Conservation (phyloP, 1,140 invertebrate genomes). For the Drosophila paulistorum region DNA sequence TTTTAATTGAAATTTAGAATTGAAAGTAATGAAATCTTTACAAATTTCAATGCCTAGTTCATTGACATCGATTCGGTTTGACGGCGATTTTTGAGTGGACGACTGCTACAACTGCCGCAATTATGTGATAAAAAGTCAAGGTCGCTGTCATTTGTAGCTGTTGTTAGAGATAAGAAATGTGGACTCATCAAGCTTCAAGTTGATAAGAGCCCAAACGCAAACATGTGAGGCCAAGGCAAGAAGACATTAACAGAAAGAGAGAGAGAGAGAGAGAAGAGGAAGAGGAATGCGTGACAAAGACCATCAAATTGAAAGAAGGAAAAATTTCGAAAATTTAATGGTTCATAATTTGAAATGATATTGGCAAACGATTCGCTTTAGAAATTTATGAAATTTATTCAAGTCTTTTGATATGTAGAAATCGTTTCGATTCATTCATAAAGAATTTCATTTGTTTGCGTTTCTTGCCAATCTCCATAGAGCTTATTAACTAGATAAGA, state of each 20-base stretch:
- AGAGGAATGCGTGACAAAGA: not conserved
- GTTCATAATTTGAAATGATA: not conserved
- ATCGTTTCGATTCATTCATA: conserved; percentile 8
- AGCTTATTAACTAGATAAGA: not conserved
- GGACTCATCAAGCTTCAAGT: not conserved
- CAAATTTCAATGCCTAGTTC: conserved; percentile 29
- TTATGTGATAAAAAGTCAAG: conserved; percentile 72
- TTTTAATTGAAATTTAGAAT: not conserved
- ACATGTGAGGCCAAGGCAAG: conserved; percentile 8
- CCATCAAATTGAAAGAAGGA: not conserved
- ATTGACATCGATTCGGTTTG: conserved; percentile 44
- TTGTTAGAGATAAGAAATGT: conserved; percentile 42
- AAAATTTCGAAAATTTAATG: not conserved
- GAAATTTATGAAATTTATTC: conserved; percentile 5
- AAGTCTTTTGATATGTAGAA: conserved; percentile 6
- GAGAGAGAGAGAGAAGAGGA: not conserved
- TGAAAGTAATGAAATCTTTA: not conserved
- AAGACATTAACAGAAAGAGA: not conserved
- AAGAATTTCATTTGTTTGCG: conserved; percentile 8
- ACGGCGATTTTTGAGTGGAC: conserved; percentile 33
- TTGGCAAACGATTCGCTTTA: not conserved
- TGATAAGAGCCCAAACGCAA: conserved; percentile 40
- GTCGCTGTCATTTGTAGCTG: conserved; percentile 33
- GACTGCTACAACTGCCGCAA: conserved; percentile 35
- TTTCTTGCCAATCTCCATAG: not conserved